phyloP scores from a whole-genome alignment of 2,113 vertebrate genomes.

The Corydoras maculifer region DNA sequence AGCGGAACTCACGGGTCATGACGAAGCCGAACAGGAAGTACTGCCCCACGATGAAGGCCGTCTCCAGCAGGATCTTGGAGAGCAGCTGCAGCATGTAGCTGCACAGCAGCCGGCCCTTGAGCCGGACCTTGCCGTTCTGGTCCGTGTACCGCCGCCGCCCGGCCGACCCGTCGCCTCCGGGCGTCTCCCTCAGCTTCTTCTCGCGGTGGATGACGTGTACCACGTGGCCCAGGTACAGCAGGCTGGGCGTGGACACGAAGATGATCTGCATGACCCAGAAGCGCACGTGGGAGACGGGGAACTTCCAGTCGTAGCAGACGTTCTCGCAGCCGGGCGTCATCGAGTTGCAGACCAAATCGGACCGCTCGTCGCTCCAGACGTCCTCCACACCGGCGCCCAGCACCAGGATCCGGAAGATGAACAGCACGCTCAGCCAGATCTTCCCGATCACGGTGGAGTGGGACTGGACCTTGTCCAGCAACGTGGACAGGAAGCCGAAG shows the following conservation, averaged over 20 bases:
- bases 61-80: slow-evolving; percentile 81
- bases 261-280: slow-evolving; percentile 68
- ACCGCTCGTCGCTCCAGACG: slow-evolving; percentile 62
- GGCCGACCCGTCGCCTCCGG: slow-evolving; percentile 35
- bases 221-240: slow-evolving; percentile 61
- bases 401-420: slow-evolving; percentile 65
- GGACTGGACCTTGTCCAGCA: slow-evolving; percentile 63
- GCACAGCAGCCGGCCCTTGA: slow-evolving; percentile 77
- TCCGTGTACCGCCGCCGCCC: slow-evolving; percentile 64
- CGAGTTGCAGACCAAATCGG: slow-evolving; percentile 55
- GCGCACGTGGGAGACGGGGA: slow-evolving; percentile 63
- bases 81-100: slow-evolving; percentile 84
- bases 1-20: slow-evolving; percentile 68
- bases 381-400: slow-evolving; percentile 54
- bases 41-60: slow-evolving; percentile 79
- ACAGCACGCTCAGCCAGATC: slow-evolving; percentile 67
- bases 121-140: slow-evolving; percentile 72
- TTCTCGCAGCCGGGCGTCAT: slow-evolving; percentile 54
- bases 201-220: slow-evolving; percentile 58
- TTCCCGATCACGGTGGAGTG: slow-evolving; percentile 66
- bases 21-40: slow-evolving; percentile 68
- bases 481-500: slow-evolving; percentile 58
- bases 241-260: slow-evolving; percentile 59
- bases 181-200: slow-evolving; percentile 56
- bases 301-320: slow-evolving; percentile 60